Conservation (phyloP, 2,888 invertebrate genomes). For the Caenorhabditis doughertyi region DNA sequence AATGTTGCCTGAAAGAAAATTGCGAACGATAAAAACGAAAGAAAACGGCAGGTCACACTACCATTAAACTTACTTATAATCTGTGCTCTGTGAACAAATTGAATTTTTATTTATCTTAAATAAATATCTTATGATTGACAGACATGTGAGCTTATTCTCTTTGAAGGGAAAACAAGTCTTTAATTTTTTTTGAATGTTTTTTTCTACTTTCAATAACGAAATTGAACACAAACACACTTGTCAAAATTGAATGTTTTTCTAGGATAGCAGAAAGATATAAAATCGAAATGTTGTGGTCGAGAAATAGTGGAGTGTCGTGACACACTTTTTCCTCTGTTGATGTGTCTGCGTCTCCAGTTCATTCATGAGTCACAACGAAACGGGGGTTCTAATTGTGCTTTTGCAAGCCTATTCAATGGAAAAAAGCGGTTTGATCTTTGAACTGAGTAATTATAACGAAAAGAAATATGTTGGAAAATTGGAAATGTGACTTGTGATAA, state of each 20-base stretch:
- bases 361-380: slow-evolving; percentile 24
- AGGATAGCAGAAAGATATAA: background rate
- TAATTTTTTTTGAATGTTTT: no score
- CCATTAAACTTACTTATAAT: no score
- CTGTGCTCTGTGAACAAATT: no score
- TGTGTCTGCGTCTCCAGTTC: slow-evolving; percentile 43
- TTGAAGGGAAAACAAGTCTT: no score
- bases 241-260: no score
- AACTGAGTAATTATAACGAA: background rate
- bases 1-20: no score
- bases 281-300: slow-evolving; percentile 18
- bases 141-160: no score
- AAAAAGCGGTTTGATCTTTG: slow-evolving; percentile 1
- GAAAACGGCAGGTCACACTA: background rate
- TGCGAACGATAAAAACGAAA: background rate
- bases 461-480: background rate
- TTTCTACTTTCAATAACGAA: no score
- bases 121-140: no score
- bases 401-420: background rate
- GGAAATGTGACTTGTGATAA: no score
- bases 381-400: background rate
- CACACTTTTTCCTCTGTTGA: slow-evolving; percentile 8
- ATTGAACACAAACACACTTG: no score
- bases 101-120: no score
- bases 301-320: slow-evolving; percentile 50